phyloP scores from a whole-genome alignment of 1,140 invertebrate genomes.

The Bombyx mandarina region DNA sequence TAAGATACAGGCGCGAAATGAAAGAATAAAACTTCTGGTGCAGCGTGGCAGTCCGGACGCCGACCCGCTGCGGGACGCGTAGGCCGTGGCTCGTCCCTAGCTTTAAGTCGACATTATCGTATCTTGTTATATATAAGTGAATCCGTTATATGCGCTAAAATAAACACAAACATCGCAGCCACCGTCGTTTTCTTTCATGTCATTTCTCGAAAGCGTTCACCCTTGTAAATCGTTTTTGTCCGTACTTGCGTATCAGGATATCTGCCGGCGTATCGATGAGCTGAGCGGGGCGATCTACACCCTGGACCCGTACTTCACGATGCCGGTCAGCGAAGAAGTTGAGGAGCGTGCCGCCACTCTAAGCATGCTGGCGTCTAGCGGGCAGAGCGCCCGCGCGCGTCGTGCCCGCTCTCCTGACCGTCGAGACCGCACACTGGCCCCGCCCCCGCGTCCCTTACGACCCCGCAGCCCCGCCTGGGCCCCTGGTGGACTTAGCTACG shows the following conservation, averaged over 20 bases:
- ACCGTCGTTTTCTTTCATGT: constrained; percentile 56
- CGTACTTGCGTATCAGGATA: constrained; percentile 80
- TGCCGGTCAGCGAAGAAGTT: constrained; percentile 17
- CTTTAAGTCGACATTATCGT: constrained; percentile 51
- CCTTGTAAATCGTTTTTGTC: constrained; percentile 59
- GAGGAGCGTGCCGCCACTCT: constrained; percentile 38
- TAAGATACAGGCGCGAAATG: constrained; percentile 88
- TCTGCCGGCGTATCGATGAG: constrained; percentile 76
- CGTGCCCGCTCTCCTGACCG: constrained; percentile 30
- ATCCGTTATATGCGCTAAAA: constrained; percentile 39
- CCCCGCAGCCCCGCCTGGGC: constrained; percentile 79
- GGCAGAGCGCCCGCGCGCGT: constrained; percentile 41
- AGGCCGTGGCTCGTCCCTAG: constrained; percentile 37
- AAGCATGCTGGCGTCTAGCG: constrained; percentile 42
- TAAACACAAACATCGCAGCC: constrained; percentile 62
- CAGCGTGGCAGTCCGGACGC: constrained; percentile 87
- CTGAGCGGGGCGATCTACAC: constrained; percentile 78
- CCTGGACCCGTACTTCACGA: constrained; percentile 80
- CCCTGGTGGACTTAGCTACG: constrained; percentile 71
- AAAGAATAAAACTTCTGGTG: constrained; percentile 88
- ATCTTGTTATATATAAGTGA: constrained; percentile 46
- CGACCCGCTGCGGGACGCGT: constrained; percentile 76
- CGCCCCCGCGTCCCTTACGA: constrained; percentile 32
- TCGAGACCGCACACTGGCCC: constrained; percentile 39
- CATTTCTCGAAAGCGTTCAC: constrained; percentile 30